Evolutionary conservation across 2,888 invertebrate genomes (phyloP), one percentile per base, ranked within the genome.

Genomic region (Ophion ellenae): DNA sequence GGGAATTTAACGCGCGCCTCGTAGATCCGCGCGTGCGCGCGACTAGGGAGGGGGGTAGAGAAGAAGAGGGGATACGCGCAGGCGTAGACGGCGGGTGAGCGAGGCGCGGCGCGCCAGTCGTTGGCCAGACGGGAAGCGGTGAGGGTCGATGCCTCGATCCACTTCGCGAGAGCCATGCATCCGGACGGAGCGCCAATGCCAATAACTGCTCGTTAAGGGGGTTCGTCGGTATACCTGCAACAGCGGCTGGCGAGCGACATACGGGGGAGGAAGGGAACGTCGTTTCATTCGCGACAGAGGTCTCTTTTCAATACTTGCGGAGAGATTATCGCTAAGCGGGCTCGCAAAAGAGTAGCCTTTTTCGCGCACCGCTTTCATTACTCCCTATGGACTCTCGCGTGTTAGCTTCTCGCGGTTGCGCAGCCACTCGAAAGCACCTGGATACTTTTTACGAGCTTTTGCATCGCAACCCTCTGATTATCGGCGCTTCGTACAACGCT

Each of bases 11-110:
- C 32, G 63, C 24, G 73, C 80, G 64, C 80, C 64, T 40, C 61
- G 69, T 28, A 45, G 11, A 69, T 45, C 20, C 17, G 80, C 76
- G 80, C 80, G 66, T 47, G 80, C 76, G 84, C 71, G 20, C 14
- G 20, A 9, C 10, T 57, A 57, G 10, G 40, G 45, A 10, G 80
- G 76, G 75, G 45, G 11, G 5, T 10, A 32, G 47, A 32, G 67
- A 79, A 79, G 32, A 24, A 61, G 11, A 74, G 71, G 70, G 57
- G 24, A 74, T n/a, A 57, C 74, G 83, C 81, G 74, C 74, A 78
- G 57, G 81, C 85, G 78, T 77, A 74, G 9, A 59, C 77, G 69
- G 73, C 63, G 4, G 53, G 45, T 40, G 7, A 40, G 2, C 7
- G 40, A 20, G 67, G 32, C 61, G 45, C 70, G 63, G 57, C 61